phyloP scores from a whole-genome alignment of 2,888 invertebrate species.

The Agrotis ipsilon region DNA sequence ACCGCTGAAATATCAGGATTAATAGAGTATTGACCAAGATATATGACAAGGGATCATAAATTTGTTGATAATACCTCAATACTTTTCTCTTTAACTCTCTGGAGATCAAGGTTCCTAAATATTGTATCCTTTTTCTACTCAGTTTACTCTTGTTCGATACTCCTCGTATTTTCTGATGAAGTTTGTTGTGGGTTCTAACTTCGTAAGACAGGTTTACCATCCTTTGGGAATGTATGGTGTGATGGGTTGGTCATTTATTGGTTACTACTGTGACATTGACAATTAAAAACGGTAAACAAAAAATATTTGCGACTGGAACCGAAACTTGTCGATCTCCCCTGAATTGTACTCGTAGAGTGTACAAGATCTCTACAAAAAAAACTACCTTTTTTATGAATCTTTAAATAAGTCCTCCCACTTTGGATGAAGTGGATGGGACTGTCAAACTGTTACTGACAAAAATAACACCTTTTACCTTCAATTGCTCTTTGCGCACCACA shows the following conservation, averaged over 20 bases:
- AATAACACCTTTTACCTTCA: too few species aligned
- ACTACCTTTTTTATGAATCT: too few species aligned
- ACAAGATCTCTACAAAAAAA: too few species aligned
- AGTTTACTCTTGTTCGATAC: conserved; percentile 1
- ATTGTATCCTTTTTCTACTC: not conserved
- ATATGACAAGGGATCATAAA: not conserved
- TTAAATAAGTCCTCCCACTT: too few species aligned
- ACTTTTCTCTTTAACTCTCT: not conserved
- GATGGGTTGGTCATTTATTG: not conserved
- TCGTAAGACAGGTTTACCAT: conserved; percentile 4
- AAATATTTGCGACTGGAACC: too few species aligned
- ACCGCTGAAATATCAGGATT: not conserved
- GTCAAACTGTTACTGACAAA: too few species aligned
- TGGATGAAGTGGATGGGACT: too few species aligned
- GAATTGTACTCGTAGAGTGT: too few species aligned
- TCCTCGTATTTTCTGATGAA: conserved; percentile 23
- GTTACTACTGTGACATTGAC: not conserved
- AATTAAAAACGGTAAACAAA: too few species aligned
- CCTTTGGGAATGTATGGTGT: not conserved
- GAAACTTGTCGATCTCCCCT: too few species aligned
- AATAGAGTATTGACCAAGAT: not conserved
- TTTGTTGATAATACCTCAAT: not conserved
- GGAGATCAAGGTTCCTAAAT: not conserved
- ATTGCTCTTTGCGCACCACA: too few species aligned
- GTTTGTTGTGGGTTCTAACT: conserved; percentile 7